Evolutionary conservation across 2,113 vertebrate species (phyloP).

Genomic region (Salvelinus fontinalis): DNA sequence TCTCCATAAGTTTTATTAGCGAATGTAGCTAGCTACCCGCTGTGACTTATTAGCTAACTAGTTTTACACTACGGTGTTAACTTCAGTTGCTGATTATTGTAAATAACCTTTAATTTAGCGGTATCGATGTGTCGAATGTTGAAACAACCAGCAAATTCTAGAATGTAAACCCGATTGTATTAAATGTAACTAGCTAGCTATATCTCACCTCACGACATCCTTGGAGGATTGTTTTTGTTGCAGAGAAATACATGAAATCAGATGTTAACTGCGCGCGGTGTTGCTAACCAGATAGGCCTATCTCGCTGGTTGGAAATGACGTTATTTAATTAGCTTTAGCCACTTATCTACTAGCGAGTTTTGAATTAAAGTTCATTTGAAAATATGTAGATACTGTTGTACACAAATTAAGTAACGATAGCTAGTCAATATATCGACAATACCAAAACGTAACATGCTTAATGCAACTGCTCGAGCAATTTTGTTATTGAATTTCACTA

Average conservation of each 20-base stretch:
- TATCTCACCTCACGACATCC: neutral
- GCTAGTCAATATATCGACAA: neutral
- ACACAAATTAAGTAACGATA: neutral
- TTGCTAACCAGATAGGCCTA: constrained; percentile 19
- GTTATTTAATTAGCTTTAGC: constrained; percentile 24
- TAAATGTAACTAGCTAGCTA: neutral
- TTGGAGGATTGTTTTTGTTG: neutral
- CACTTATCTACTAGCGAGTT: neutral
- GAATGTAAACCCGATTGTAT: neutral
- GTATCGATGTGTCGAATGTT: constrained; percentile 4
- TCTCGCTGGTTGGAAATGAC: constrained; percentile 10
- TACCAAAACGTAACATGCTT: neutral
- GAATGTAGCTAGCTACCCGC: neutral
- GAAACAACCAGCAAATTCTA: neutral
- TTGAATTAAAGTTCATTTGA: neutral
- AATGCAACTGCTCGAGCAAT: neutral
- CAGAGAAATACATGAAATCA: neutral
- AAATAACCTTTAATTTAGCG: constrained; percentile 57
- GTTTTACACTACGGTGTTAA: constrained; percentile 8
- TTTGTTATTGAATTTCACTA: neutral
- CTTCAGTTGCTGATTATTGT: constrained; percentile 46
- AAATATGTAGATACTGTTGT: neutral
- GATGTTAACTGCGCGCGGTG: neutral
- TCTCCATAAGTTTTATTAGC: neutral
- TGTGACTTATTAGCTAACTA: neutral